These are phyloP conservation scores for Rhopalosiphum padi DNA, from an alignment of 1,140 invertebrate species.

Conservation along the genomic window DNA sequence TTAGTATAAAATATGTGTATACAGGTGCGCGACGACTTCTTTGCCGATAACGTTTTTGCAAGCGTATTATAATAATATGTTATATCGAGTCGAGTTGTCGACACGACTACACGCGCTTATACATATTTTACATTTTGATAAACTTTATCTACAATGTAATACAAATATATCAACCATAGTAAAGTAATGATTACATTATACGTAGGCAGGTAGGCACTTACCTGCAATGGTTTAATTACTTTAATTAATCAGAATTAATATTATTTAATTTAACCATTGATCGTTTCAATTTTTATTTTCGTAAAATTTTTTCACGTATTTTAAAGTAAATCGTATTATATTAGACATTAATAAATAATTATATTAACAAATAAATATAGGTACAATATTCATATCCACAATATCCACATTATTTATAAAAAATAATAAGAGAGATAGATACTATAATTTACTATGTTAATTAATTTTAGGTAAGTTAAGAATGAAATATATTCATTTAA, in stretches of 20 bases:
- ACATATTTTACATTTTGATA: not conserved
- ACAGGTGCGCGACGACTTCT: not conserved
- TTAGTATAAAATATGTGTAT: not conserved
- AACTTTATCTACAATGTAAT: not conserved
- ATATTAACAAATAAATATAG: too few species aligned
- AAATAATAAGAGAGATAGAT: too few species aligned
- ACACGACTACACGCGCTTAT: not conserved
- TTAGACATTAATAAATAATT: too few species aligned
- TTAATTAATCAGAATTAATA: not conserved
- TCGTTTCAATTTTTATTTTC: not conserved
- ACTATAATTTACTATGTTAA: too few species aligned
- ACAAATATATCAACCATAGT: not conserved
- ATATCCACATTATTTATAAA: too few species aligned
- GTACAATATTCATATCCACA: too few species aligned
- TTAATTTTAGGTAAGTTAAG: too few species aligned
- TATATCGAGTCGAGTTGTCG: too few species aligned
- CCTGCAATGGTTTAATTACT: not conserved
- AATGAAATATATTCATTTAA: too few species aligned
- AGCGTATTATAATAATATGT: not conserved
- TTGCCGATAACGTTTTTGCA: slow-evolving; percentile 11
- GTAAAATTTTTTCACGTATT: not conserved
- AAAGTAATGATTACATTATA: too few species aligned
- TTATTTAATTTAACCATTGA: not conserved
- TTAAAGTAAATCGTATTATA: too few species aligned
- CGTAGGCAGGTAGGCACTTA: not conserved